Base-by-base conservation (phyloP, 1,140 invertebrate genomes). In the Drosophila bocqueti region DNA sequence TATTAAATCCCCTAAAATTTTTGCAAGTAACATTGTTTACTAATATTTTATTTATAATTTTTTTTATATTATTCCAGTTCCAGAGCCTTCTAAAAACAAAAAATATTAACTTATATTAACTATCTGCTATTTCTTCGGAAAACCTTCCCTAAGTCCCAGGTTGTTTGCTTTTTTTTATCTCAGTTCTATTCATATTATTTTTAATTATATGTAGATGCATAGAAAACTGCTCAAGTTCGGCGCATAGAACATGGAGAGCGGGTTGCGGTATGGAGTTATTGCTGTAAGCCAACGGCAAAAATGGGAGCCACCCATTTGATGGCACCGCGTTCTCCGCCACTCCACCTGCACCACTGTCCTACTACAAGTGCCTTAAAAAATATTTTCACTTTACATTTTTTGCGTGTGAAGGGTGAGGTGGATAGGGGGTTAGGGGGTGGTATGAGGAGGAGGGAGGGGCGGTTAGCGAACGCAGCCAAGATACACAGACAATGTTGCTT, bases 351-450 rank as follows among this genome's bases (percentile, higher is more conserved):
- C 57, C 18, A 16, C 55, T 60, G 50, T 45, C 43, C 50, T 36
- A 60, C 52, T 36, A 65, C 59, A 76, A 87, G 81, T 89, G 84
- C 69, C 74, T 90, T 79, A 75, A 86, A 83, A 79, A 79, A 76
- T 66, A 87, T 81, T 62, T 80, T 76, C 81, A 89, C 85, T 87
- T 87, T 83, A 87, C 80, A 89, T 87, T 83, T 87, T 87, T 87
- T 87, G 83, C 83, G 83, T 87, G 83, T 63, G 78, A 67, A 75
- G 79, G 58, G 36, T 65, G 58, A 60, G 42, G 75, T 40, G 68
- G 63, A 42, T 67, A 29, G 61, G 61, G 66, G 45, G 54, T 47
- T 34, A 38, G 74, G 18, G 34, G 45, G 58, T 47, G 15, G 46
- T 16, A 47, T 13, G 7, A 10, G 11, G 8, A 46, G 54, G 46